These are phyloP conservation scores for Corapipo altera DNA, from an alignment of 2,113 vertebrate species.

Conservation along the genomic window DNA sequence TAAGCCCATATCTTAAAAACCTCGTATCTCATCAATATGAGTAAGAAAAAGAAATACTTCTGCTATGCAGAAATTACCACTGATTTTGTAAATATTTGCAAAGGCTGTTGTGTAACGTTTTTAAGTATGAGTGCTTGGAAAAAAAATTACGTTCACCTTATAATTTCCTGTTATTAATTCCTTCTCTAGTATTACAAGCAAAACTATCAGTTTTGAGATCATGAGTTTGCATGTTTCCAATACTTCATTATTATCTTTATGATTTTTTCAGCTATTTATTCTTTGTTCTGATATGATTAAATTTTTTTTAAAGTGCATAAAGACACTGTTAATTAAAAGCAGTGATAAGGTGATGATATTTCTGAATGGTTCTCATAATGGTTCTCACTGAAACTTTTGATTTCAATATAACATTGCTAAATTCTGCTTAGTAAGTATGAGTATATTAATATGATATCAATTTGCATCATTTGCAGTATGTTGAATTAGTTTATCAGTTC, in stretches of 20 bases:
- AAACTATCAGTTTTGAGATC: not conserved
- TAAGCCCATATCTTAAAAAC: not conserved
- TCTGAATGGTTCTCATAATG: not conserved
- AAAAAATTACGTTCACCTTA: not conserved
- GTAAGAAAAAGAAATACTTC: not conserved
- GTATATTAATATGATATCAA: not conserved
- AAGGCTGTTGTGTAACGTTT: not conserved
- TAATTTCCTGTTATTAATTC: not conserved
- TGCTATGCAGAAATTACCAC: not conserved
- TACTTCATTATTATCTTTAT: not conserved
- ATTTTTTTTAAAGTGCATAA: not conserved
- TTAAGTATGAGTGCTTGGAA: not conserved
- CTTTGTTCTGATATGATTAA: not conserved
- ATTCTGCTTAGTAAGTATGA: not conserved
- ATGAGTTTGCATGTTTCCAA: not conserved
- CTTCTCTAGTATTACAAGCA: not conserved
- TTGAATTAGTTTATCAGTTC: not conserved
- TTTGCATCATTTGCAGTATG: not conserved
- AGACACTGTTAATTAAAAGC: not conserved
- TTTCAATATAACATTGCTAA: not conserved
- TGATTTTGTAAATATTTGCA: not conserved
- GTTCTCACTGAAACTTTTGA: not conserved
- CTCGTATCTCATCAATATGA: not conserved
- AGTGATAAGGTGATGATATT: not conserved
- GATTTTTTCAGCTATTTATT: not conserved